Percentiles rank a stretch among this genome's conserved stretches.
Conservation (phyloP, 2,113 vertebrate genomes). For the Macquaria australasica region DNA sequence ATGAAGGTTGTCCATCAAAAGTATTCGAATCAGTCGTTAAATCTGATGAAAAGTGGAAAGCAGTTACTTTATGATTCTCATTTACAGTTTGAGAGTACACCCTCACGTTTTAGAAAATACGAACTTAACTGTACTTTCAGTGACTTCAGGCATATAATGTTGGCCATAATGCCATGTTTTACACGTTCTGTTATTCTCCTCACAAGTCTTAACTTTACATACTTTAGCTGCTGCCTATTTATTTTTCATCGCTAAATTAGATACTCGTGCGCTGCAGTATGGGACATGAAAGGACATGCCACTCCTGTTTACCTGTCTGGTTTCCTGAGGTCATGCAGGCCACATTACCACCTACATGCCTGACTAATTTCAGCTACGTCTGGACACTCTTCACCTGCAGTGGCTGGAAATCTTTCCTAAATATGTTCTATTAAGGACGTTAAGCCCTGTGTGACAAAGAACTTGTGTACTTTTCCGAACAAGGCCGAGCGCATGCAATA, state of each 20-base stretch:
- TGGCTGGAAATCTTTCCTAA: constrained; percentile 66
- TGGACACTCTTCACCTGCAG: constrained; percentile 59
- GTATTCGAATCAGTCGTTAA: constrained; percentile 35
- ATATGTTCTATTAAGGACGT: constrained; percentile 59
- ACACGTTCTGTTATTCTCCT: constrained; percentile 45
- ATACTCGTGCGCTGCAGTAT: constrained; percentile 47
- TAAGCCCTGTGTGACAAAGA: constrained; percentile 69
- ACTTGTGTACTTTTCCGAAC: constrained; percentile 76
- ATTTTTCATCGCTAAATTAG: constrained; percentile 75
- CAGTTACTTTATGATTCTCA: constrained; percentile 30
- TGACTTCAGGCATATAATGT: background rate
- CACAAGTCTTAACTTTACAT: constrained; percentile 28
- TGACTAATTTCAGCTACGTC: constrained; percentile 62
- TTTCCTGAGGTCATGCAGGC: constrained; percentile 69
- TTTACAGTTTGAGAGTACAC: constrained; percentile 30
- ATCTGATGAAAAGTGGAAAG: constrained; percentile 32
- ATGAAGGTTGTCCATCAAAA: constrained; percentile 62
- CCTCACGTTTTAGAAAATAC: background rate
- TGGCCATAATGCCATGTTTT: constrained; percentile 21
- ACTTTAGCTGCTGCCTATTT: constrained; percentile 46
- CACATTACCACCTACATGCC: constrained; percentile 65
- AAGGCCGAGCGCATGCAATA: constrained; percentile 64
- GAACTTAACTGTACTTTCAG: constrained; percentile 6
- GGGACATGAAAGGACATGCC: constrained; percentile 72
- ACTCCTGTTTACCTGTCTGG: constrained; percentile 77